phyloP scores from a whole-genome alignment of 2,113 vertebrate species.

The Cynoglossus semilaevis region DNA sequence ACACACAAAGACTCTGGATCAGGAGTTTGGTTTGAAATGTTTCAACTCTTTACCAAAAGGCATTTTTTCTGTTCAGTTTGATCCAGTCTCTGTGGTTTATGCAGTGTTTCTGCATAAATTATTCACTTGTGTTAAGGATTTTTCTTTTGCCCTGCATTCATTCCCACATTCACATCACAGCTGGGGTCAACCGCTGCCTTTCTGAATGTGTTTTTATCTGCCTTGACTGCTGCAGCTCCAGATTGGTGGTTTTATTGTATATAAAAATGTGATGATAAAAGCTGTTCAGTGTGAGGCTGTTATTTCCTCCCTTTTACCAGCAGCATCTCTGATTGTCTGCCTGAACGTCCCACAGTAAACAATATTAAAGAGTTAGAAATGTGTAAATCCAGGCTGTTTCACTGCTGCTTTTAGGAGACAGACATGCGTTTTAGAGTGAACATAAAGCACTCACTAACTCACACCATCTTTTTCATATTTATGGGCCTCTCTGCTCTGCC shows the following conservation, averaged over 20 bases:
- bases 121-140: slow-evolving; percentile 43
- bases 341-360: slow-evolving; percentile 11
- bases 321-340: not conserved
- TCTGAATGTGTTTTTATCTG: slow-evolving; percentile 7
- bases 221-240: slow-evolving; percentile 13
- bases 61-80: no score
- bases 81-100: slow-evolving; percentile 43
- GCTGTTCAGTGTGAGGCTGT: slow-evolving; percentile 8
- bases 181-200: not conserved
- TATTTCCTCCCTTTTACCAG: slow-evolving; percentile 22
- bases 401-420: slow-evolving; percentile 2
- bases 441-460: slow-evolving; percentile 24
- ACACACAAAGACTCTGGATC: slow-evolving; percentile 50
- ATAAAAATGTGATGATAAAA: slow-evolving; percentile 27
- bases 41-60: no score
- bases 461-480: slow-evolving; percentile 26
- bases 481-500: not conserved
- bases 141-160: not conserved
- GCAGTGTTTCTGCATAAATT: slow-evolving; percentile 68
- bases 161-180: slow-evolving; percentile 9
- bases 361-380: slow-evolving; percentile 6
- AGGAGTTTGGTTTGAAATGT: no score
- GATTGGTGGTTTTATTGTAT: slow-evolving; percentile 18
- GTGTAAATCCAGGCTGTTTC: slow-evolving; percentile 38
- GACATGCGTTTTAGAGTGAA: slow-evolving; percentile 15